phyloP scores from a whole-genome alignment of 1,140 invertebrate species.

The Pararge aegeria region DNA sequence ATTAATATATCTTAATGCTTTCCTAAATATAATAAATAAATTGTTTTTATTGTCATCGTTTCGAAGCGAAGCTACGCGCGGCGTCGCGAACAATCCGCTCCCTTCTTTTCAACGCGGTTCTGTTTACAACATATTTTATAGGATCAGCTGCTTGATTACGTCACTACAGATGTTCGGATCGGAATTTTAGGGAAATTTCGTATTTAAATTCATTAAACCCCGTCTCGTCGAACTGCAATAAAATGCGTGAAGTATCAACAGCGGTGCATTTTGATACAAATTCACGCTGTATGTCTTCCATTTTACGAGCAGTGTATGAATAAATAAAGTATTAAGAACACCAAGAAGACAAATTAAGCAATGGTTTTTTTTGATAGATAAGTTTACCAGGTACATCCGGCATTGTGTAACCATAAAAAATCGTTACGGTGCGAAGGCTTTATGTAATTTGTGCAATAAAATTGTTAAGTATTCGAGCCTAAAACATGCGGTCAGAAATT shows the following conservation, averaged over 20 bases:
- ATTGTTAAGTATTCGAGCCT: constrained; percentile 23
- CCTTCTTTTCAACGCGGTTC: constrained; percentile 60
- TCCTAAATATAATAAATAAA: too few species aligned
- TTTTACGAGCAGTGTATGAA: constrained; percentile 17
- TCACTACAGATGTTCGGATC: constrained; percentile 57
- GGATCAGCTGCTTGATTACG: constrained; percentile 68
- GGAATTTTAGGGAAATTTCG: constrained; percentile 41
- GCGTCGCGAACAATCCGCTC: constrained; percentile 27
- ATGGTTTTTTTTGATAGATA: constrained; percentile 1
- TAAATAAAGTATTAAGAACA: background rate
- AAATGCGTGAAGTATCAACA: constrained; percentile 24
- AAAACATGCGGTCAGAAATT: constrained; percentile 27
- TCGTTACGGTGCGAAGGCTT: constrained; percentile 10
- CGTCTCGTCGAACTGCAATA: constrained; percentile 17
- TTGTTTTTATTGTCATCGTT: too few species aligned
- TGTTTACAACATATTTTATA: constrained; percentile 65
- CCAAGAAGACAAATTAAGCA: background rate
- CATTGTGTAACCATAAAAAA: constrained; percentile 18
- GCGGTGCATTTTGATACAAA: constrained; percentile 17
- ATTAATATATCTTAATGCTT: too few species aligned
- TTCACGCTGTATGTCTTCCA: constrained; percentile 8
- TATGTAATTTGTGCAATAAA: constrained; percentile 32
- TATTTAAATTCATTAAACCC: constrained; percentile 29
- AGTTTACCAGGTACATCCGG: constrained; percentile 11
- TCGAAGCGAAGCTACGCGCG: constrained; percentile 16